These are phyloP conservation scores for Hirtodrosophila cameraria DNA, from an alignment of 2,888 invertebrate species.

Conservation along the genomic window DNA sequence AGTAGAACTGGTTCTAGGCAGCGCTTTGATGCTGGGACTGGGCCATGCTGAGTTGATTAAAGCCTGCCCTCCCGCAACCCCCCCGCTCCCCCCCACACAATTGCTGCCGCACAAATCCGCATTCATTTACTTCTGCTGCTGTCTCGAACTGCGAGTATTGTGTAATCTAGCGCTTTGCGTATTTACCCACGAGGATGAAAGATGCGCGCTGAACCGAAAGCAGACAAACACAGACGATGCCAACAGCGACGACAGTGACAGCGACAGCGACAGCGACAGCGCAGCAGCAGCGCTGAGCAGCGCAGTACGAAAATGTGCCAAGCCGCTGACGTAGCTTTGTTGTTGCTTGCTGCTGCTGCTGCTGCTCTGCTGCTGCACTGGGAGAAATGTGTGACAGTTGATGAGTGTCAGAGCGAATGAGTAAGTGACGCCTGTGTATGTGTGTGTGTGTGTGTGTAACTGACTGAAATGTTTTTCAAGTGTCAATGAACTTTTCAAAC, in stretches of 20 bases:
- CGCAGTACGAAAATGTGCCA: conserved; percentile 69
- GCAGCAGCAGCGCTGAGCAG: conserved; percentile 17
- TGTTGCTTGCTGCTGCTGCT: conserved; percentile 25
- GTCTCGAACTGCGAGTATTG: conserved; percentile 58
- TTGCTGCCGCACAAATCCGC: conserved; percentile 20
- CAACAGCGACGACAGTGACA: conserved; percentile 18
- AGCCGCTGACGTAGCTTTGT: conserved; percentile 59
- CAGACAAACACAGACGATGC: conserved; percentile 61
- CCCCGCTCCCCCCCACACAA: neutral
- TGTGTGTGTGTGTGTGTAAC: conserved; percentile 47
- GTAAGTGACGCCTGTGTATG: conserved; percentile 52
- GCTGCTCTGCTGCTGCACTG: conserved; percentile 42
- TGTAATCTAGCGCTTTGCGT: conserved; percentile 75
- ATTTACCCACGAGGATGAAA: conserved; percentile 79
- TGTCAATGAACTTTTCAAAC: conserved; percentile 84
- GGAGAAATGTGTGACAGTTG: conserved; percentile 82
- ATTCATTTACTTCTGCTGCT: conserved; percentile 35
- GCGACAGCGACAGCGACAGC: conserved; percentile 15
- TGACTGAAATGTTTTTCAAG: conserved; percentile 81
- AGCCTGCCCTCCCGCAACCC: too few relatives aligned
- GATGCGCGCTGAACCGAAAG: conserved; percentile 75
- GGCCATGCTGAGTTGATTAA: conserved; percentile 37
- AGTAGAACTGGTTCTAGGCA: conserved; percentile 52
- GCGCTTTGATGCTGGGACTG: conserved; percentile 36
- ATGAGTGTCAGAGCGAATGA: conserved; percentile 74